Percentiles rank a stretch among this genome's conserved stretches.
Evolutionary conservation across 1,140 invertebrate species (phyloP).

Genomic region (Pseudomyrmex cubaensis): DNA sequence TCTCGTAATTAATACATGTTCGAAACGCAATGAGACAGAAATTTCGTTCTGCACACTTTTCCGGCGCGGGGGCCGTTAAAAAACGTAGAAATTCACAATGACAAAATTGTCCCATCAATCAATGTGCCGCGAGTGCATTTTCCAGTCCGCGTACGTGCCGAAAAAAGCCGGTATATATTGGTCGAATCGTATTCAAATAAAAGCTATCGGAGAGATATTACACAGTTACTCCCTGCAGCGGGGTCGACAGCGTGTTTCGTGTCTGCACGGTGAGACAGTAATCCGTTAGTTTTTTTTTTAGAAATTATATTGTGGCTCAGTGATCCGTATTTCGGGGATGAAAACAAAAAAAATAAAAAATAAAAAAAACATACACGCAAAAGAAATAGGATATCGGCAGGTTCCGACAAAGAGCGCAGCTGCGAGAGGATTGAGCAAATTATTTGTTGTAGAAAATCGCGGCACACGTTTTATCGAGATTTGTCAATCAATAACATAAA

Average conservation of each 20-base stretch:
- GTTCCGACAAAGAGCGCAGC: no score
- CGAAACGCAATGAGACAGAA: background rate
- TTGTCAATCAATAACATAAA: slow-evolving; percentile 44
- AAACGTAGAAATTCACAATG: background rate
- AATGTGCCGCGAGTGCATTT: slow-evolving; percentile 22
- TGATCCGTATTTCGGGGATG: background rate
- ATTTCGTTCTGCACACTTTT: background rate
- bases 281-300: slow-evolving; percentile 18
- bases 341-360: slow-evolving; percentile 18
- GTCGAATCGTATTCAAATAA: slow-evolving; percentile 21
- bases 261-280: background rate
- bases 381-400: background rate
- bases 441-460: slow-evolving; percentile 1
- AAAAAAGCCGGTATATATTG: background rate
- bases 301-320: background rate
- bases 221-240: background rate
- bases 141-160: background rate
- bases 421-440: slow-evolving; percentile 20
- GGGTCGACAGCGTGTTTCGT: background rate
- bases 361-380: background rate
- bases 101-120: slow-evolving; percentile 8
- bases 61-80: slow-evolving; percentile 9
- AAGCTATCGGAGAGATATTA: slow-evolving; percentile 19
- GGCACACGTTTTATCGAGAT: slow-evolving; percentile 25
- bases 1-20: slow-evolving; percentile 22